A percentile compares a stretch with the other conserved stretches of the same genome.
These are phyloP conservation scores for Esox niger DNA, from an alignment of 2,113 vertebrate genomes.

Conservation along the genomic window DNA sequence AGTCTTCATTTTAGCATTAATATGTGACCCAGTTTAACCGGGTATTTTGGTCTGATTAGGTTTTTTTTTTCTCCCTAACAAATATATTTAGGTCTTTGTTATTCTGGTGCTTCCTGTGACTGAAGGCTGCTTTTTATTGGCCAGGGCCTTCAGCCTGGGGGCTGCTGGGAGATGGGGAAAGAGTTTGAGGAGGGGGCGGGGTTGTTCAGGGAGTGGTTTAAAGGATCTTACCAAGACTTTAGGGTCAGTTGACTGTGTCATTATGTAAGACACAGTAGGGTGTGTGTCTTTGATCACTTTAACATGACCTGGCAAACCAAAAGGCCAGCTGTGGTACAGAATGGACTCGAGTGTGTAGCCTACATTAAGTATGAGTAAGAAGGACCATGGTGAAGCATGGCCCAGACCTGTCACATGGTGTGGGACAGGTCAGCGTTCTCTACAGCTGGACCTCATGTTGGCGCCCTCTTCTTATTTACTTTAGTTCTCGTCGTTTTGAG, in stretches of 20 bases:
- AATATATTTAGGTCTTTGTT: not conserved
- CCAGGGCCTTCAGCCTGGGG: not conserved
- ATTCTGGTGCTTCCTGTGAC: not conserved
- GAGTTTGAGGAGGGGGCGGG: not conserved
- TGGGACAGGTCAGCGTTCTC: constrained; percentile 33
- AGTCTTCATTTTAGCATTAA: not conserved
- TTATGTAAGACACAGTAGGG: not conserved
- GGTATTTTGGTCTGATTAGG: not conserved
- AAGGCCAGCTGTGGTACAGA: no score
- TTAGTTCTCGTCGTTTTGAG: no score
- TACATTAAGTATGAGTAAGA: no score
- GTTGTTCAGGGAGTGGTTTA: not conserved
- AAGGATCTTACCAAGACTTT: not conserved
- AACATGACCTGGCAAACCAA: no score
- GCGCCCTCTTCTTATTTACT: constrained; percentile 6
- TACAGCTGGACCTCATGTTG: constrained; percentile 24
- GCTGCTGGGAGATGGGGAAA: not conserved
- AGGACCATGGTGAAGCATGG: constrained; percentile 23
- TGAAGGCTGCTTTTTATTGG: not conserved
- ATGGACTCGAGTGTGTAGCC: no score
- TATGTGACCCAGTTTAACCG: constrained; percentile 4
- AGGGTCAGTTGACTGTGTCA: not conserved
- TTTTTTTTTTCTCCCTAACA: not conserved
- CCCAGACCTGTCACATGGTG: constrained; percentile 4
- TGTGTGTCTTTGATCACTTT: no score